Percentiles rank a stretch among this genome's conserved stretches.
These are phyloP conservation scores for Kradibia gibbosae DNA, from an alignment of 1,140 invertebrate species.

Conservation along the genomic window DNA sequence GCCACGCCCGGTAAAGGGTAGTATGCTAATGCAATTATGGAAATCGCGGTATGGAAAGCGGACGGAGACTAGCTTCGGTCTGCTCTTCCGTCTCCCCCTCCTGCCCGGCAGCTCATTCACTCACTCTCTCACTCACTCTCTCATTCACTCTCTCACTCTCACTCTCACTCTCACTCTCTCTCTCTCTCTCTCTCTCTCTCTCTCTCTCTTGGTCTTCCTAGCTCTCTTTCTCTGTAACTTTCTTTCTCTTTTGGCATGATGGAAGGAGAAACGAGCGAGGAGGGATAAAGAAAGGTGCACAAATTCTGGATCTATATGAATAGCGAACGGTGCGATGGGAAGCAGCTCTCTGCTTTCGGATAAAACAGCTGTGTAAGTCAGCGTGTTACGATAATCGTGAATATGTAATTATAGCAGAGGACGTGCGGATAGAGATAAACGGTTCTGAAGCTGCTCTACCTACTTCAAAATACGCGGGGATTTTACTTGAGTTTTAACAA, in stretches of 20 bases:
- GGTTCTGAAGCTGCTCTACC: slow-evolving; percentile 58
- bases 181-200: background rate
- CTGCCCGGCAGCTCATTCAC: background rate
- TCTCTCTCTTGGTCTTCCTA: background rate
- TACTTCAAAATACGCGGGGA: slow-evolving; percentile 55
- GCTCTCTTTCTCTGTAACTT: background rate
- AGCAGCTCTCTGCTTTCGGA: slow-evolving; percentile 35
- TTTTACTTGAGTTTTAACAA: background rate
- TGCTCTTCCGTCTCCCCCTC: background rate
- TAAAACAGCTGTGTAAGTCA: slow-evolving; percentile 57
- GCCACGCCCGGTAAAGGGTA: slow-evolving; percentile 51
- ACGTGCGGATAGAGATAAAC: slow-evolving; percentile 59
- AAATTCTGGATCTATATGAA: slow-evolving; percentile 8
- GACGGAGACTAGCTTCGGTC: slow-evolving; percentile 31
- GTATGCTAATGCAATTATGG: slow-evolving; percentile 64
- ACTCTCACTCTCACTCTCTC: background rate
- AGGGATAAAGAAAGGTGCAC: slow-evolving; percentile 9
- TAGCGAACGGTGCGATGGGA: slow-evolving; percentile 23
- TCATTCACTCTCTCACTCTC: background rate
- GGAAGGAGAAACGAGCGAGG: background rate
- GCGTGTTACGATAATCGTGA: slow-evolving; percentile 61
- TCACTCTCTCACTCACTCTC: background rate
- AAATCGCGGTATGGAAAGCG: slow-evolving; percentile 61
- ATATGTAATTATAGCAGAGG: slow-evolving; percentile 63
- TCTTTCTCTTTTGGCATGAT: background rate